A percentile compares a stretch with the other conserved stretches of the same genome.
Conservation (phyloP, 2,797 vertebrate genomes). For the Diglossa cyanea region DNA sequence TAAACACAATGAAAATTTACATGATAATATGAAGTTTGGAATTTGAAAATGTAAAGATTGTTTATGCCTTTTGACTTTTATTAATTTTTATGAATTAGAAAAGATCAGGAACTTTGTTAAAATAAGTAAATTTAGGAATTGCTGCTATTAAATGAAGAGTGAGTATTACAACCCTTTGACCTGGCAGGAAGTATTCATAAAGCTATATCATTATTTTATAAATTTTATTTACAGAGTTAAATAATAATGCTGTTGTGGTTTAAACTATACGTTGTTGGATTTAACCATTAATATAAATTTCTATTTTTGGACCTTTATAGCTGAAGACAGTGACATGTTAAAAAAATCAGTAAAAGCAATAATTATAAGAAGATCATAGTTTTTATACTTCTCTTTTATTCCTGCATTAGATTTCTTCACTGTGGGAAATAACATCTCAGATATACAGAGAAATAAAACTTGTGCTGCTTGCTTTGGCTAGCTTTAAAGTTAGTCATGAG, state of each 20-base stretch:
- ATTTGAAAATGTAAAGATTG: not conserved
- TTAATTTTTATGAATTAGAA: not conserved
- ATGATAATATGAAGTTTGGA: not conserved
- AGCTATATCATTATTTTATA: not conserved
- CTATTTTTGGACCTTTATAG: not conserved
- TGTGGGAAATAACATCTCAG: not conserved
- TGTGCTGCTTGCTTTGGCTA: constrained; percentile 24
- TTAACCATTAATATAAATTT: not conserved
- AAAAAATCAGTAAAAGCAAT: not conserved
- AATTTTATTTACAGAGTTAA: not conserved
- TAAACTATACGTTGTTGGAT: not conserved
- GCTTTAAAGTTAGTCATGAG: not conserved
- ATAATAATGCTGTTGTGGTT: not conserved
- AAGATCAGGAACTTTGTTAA: not conserved
- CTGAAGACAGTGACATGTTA: not conserved
- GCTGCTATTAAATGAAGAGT: not conserved
- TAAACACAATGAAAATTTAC: not conserved
- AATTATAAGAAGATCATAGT: not conserved
- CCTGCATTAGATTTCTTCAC: not conserved
- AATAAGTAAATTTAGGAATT: not conserved
- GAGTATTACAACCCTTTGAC: not conserved
- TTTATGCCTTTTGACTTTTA: not conserved
- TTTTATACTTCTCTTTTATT: not conserved
- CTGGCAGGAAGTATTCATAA: not conserved
- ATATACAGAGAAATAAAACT: not conserved